These are phyloP conservation scores for Drosophila lacteicornis DNA, from an alignment of 1,140 invertebrate genomes.

Conservation along the genomic window DNA sequence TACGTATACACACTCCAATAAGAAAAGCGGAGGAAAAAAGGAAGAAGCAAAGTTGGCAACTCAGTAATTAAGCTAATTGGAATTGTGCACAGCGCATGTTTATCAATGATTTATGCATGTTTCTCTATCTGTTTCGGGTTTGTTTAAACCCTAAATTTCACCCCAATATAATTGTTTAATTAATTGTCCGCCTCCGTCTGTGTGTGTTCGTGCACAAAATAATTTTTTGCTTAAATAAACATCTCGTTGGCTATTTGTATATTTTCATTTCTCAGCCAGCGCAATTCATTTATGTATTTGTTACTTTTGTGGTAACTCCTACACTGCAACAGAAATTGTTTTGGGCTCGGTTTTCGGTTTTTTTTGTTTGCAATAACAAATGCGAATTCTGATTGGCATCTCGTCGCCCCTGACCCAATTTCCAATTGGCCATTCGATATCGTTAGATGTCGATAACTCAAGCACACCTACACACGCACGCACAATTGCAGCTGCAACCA, in stretches of 20 bases:
- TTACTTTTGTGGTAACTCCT: conserved; percentile 51
- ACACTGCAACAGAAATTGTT: conserved; percentile 40
- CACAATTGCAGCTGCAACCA: conserved; percentile 31
- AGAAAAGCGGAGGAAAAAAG: neutral
- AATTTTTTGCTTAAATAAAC: conserved; percentile 76
- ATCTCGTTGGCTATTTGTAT: conserved; percentile 44
- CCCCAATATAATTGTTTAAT: conserved; percentile 68
- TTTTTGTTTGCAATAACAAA: conserved; percentile 28
- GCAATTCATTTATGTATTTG: conserved; percentile 52
- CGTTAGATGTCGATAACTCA: conserved; percentile 37
- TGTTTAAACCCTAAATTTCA: conserved; percentile 32
- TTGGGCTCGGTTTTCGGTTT: neutral
- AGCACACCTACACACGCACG: conserved; percentile 10
- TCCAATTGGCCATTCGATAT: conserved; percentile 36
- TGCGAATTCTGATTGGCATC: conserved; percentile 58
- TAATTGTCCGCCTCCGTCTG: conserved; percentile 42
- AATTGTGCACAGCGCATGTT: conserved; percentile 42
- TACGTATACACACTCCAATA: conserved; percentile 12
- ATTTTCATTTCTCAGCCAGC: conserved; percentile 50
- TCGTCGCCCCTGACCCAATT: conserved; percentile 70
- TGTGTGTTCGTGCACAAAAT: conserved; percentile 43
- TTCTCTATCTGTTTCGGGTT: conserved; percentile 19
- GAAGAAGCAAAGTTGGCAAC: conserved; percentile 3
- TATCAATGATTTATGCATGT: conserved; percentile 49
- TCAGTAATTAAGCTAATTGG: conserved; percentile 48